These are phyloP conservation scores for Brachypterus glaber DNA, from an alignment of 2,888 invertebrate genomes.

Conservation along the genomic window DNA sequence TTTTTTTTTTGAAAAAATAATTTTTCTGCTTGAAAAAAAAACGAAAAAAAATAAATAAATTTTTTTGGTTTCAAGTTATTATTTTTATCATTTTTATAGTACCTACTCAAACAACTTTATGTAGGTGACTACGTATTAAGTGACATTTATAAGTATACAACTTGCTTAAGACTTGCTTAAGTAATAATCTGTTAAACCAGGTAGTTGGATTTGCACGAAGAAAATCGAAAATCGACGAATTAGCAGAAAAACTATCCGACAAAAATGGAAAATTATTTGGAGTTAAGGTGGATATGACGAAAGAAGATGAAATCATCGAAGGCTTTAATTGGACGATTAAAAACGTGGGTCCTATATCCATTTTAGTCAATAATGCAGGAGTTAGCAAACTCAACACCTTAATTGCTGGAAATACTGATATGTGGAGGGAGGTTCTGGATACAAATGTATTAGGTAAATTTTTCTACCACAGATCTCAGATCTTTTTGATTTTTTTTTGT, in stretches of 20 bases:
- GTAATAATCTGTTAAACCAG: too few relatives aligned
- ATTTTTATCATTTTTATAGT: too few relatives aligned
- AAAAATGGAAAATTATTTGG: conserved; percentile 12
- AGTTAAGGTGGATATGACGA: conserved; percentile 13
- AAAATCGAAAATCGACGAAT: background rate
- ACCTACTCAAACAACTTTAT: too few relatives aligned
- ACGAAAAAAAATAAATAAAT: too few relatives aligned
- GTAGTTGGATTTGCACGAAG: conserved; percentile 7
- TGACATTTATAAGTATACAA: too few relatives aligned
- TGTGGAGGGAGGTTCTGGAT: conserved; percentile 26
- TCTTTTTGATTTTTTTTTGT: too few relatives aligned
- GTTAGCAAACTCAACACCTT: conserved; percentile 11
- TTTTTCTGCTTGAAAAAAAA: too few relatives aligned
- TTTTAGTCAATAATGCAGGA: conserved; percentile 21
- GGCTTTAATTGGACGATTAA: conserved; percentile 18
- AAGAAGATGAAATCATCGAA: conserved; percentile 14
- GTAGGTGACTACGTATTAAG: too few relatives aligned
- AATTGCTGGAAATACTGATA: conserved; percentile 21
- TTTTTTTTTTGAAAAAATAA: too few relatives aligned
- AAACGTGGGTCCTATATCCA: conserved; percentile 18
- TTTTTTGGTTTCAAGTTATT: too few relatives aligned
- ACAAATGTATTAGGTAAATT: conserved; percentile 23
- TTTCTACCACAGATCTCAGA: too few relatives aligned
- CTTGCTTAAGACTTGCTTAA: too few relatives aligned
- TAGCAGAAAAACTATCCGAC: conserved; percentile 3